Percentiles rank a stretch among this genome's conserved stretches.
These are phyloP conservation scores for Leptinotarsa lineolata DNA, from an alignment of 1,140 invertebrate species.

Conservation along the genomic window DNA sequence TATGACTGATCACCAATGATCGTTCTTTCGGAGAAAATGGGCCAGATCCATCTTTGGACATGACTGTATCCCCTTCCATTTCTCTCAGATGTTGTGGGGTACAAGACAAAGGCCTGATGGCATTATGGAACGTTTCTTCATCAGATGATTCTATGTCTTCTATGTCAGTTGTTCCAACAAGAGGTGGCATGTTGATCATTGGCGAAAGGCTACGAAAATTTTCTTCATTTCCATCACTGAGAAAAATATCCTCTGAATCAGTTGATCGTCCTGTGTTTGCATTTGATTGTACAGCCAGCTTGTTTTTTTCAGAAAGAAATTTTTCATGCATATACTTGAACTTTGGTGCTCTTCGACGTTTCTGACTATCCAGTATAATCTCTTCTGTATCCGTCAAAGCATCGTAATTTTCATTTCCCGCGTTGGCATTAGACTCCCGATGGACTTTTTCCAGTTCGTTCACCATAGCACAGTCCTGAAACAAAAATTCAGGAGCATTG, in stretches of 20 bases:
- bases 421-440: conserved; percentile 11
- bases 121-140: conserved; percentile 39
- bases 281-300: conserved; percentile 15
- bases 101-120: conserved; percentile 33
- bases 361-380: conserved; percentile 50
- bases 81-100: conserved; percentile 47
- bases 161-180: conserved; percentile 31
- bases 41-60: conserved; percentile 46
- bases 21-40: conserved; percentile 42
- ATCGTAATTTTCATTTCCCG: conserved; percentile 35
- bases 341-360: conserved; percentile 33
- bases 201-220: conserved; percentile 10
- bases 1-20: conserved; percentile 28
- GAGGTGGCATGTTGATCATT: neutral
- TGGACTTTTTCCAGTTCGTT: conserved; percentile 40
- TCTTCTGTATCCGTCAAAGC: conserved; percentile 62
- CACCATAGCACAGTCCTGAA: conserved; percentile 49
- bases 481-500: conserved; percentile 31
- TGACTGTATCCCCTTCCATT: conserved; percentile 43
- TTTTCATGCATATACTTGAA: conserved; percentile 36
- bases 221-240: conserved; percentile 54
- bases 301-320: conserved; percentile 18
- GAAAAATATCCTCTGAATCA: conserved; percentile 61
- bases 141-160: conserved; percentile 50
- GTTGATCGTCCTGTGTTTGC: conserved; percentile 45